A percentile compares a stretch with the other conserved stretches of the same genome.
These are phyloP conservation scores for Ascidia mentula DNA, from an alignment of 23 tunicate genomes.

Conservation along the genomic window DNA sequence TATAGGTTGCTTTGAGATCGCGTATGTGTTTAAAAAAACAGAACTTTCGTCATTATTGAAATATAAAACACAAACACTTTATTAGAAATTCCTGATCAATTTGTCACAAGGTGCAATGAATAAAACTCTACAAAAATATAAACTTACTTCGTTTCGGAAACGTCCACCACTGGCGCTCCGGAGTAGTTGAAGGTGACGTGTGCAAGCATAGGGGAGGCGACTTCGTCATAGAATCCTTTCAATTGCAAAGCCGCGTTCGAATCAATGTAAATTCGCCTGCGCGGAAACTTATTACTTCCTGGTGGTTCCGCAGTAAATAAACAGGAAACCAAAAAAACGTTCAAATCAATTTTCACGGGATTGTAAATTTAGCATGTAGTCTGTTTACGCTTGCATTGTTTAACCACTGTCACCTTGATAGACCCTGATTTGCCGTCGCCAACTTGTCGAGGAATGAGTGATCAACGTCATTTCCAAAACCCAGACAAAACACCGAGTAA, in stretches of 20 bases:
- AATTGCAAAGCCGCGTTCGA: constrained; percentile 66
- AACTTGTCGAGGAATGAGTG: constrained; percentile 38
- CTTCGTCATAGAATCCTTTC: constrained; percentile 68
- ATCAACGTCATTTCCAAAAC: constrained; percentile 50
- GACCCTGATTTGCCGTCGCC: constrained; percentile 48
- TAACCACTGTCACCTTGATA: constrained; percentile 25
- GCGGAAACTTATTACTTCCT: background rate
- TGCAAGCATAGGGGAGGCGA: constrained; percentile 69
- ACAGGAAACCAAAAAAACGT: no score
- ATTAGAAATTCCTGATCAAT: no score
- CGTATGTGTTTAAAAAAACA: no score
- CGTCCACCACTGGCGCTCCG: constrained; percentile 17
- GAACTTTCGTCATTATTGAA: no score
- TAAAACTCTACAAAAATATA: no score
- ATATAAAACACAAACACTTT: no score
- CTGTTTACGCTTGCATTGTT: background rate
- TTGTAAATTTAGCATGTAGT: background rate
- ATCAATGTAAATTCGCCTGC: constrained; percentile 53
- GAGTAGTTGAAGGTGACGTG: constrained; percentile 46
- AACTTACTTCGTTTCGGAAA: background rate
- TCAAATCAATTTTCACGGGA: no score
- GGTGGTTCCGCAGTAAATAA: no score
- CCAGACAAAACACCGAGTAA: constrained; percentile 63
- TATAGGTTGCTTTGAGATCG: no score
- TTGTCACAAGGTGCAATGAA: no score